Conservation (phyloP, 2,797 vertebrate genomes). For the Manis crassicaudata region DNA sequence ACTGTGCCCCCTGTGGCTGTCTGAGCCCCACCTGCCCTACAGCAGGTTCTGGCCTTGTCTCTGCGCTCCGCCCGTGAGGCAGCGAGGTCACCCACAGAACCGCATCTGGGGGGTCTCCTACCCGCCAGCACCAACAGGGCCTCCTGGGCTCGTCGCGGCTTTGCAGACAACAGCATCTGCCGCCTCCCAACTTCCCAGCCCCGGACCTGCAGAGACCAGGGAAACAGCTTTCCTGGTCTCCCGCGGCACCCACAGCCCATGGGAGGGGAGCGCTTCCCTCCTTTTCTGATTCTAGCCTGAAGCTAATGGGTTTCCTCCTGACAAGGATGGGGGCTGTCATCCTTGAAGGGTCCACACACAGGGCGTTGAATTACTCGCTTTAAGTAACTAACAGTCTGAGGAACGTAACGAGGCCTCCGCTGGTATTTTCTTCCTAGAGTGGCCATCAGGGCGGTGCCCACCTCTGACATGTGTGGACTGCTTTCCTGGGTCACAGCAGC, state of each 20-base stretch:
- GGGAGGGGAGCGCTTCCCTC: conserved; percentile 24
- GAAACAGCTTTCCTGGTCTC: not conserved
- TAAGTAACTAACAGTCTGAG: conserved; percentile 64
- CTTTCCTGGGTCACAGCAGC: not conserved
- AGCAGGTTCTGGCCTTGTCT: no score
- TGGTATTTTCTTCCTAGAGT: not conserved
- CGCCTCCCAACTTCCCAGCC: no score
- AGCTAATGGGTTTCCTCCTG: conserved; percentile 87
- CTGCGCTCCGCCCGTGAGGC: no score
- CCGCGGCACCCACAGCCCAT: conserved; percentile 64
- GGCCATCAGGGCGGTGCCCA: not conserved
- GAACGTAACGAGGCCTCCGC: not conserved
- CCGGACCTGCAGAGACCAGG: no score
- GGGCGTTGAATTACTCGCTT: conserved; percentile 79
- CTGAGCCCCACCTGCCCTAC: not conserved
- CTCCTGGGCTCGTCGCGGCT: no score
- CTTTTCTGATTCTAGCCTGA: conserved; percentile 61
- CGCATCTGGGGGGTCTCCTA: no score
- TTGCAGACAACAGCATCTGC: no score
- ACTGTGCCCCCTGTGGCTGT: no score
- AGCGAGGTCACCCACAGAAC: no score
- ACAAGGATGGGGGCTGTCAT: conserved; percentile 85
- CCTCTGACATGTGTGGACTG: no score
- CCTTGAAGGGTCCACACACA: conserved; percentile 78
- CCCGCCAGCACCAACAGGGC: no score